A percentile compares a stretch with the other conserved stretches of the same genome.
Evolutionary conservation across 1,140 invertebrate species (phyloP).

Genomic region (Paralvinella palmiformis): DNA sequence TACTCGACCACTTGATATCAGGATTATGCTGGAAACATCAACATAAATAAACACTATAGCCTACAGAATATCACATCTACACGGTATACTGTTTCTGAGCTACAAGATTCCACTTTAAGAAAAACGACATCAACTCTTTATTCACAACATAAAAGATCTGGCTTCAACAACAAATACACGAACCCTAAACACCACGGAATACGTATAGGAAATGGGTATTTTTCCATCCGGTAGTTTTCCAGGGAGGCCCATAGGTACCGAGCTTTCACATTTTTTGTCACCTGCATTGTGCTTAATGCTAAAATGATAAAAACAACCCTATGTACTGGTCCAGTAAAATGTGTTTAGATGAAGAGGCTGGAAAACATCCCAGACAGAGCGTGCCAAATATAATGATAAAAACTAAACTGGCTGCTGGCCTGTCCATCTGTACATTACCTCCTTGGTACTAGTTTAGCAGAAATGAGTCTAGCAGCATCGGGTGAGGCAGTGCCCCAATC

Average conservation of each 20-base stretch:
- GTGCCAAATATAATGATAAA: no score
- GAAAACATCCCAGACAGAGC: no score
- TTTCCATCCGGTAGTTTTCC: constrained; percentile 48
- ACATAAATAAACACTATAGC: not conserved
- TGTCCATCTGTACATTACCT: no score
- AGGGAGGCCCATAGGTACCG: constrained; percentile 63
- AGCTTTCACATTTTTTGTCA: no score
- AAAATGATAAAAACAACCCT: constrained; percentile 26
- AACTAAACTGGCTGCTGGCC: no score
- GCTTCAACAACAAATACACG: no score
- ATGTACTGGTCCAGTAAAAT: no score
- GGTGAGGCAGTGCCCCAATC: constrained; percentile 66
- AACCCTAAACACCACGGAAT: constrained; percentile 74
- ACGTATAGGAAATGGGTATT: constrained; percentile 70
- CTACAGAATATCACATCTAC: not conserved
- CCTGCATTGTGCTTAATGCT: constrained; percentile 45
- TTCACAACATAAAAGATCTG: no score
- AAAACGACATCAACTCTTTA: not conserved
- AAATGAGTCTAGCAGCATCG: constrained; percentile 84
- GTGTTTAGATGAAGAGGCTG: no score
- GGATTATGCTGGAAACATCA: constrained; percentile 61
- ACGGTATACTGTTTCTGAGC: not conserved
- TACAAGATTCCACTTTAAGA: constrained; percentile 1
- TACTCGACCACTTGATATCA: constrained; percentile 91
- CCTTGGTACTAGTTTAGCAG: constrained; percentile 68